Conservation (phyloP, 37 sponge, comb jelly and placozoan genomes). For the Theonella swinhoei region DNA sequence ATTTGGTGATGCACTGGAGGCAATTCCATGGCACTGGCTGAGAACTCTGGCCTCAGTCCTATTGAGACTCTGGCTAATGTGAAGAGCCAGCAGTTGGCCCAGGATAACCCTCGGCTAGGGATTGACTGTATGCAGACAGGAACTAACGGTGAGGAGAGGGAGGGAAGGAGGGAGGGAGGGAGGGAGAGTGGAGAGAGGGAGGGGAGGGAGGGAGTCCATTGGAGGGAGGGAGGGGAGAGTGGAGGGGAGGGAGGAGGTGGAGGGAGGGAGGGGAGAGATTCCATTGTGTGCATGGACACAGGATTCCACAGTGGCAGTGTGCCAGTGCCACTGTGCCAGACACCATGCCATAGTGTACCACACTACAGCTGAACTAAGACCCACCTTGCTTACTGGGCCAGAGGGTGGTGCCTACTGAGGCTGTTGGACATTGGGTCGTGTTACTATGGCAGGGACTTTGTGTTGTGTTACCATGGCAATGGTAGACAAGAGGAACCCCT, state of each 20-base stretch:
- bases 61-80: slow-evolving; percentile 87
- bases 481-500: no score
- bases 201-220: no score
- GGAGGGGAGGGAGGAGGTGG: neutral
- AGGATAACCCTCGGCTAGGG: slow-evolving; percentile 86
- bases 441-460: no score
- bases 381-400: no score
- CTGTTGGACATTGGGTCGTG: no score
- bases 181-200: neutral
- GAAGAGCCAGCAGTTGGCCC: slow-evolving; percentile 84
- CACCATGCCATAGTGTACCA: slow-evolving; percentile 31
- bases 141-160: slow-evolving; percentile 69
- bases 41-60: slow-evolving; percentile 95
- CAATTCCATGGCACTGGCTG: slow-evolving; percentile 95
- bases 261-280: neutral
- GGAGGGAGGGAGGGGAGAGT: neutral
- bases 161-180: neutral
- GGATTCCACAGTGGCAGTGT: slow-evolving; percentile 20
- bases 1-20: slow-evolving; percentile 95
- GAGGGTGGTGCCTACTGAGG: no score
- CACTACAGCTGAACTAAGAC: no score
- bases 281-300: slow-evolving; percentile 19
- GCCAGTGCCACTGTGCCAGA: slow-evolving; percentile 26
- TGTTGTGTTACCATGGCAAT: no score
- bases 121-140: slow-evolving; percentile 93